A percentile compares a stretch with the other conserved stretches of the same genome.
Evolutionary conservation across 2,113 vertebrate genomes (phyloP).

Genomic region (Rhea americana): DNA sequence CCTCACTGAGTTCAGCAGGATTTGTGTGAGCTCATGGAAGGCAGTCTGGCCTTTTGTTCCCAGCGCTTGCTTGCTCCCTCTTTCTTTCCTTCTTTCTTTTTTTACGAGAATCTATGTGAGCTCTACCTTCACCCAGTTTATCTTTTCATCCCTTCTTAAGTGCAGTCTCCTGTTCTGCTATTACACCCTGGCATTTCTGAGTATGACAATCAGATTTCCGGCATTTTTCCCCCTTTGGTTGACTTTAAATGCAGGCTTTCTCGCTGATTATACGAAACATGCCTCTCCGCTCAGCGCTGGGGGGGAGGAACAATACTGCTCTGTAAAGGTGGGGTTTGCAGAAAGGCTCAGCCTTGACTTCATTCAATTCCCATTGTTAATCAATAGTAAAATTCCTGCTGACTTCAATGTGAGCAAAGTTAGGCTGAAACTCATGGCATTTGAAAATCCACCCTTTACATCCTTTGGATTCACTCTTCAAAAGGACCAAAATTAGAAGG

Average conservation of each 20-base stretch:
- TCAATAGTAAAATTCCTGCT: not conserved
- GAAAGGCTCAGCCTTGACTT: not conserved
- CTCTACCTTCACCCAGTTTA: rapidly evolving
- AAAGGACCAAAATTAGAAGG: not conserved
- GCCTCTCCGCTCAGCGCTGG: not conserved
- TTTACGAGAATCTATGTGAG: not conserved
- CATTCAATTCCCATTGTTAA: not conserved
- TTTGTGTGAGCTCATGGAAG: not conserved
- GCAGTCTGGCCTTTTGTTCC: not conserved
- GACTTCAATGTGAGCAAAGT: not conserved
- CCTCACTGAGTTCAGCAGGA: not conserved
- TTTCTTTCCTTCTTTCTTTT: not conserved
- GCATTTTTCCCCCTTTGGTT: rapidly evolving
- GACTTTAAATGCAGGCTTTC: not conserved
- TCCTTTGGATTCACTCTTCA: not conserved
- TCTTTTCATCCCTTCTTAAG: not conserved
- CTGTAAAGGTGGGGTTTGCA: not conserved
- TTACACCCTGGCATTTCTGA: not conserved
- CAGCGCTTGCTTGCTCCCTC: not conserved
- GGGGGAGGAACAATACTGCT: not conserved
- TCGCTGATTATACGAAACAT: not conserved
- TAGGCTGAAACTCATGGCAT: not conserved
- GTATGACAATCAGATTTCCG: not conserved
- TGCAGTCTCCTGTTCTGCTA: not conserved
- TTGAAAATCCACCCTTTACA: not conserved